Conservation (phyloP, 1,140 invertebrate species). For the Paralvinella palmiformis region DNA sequence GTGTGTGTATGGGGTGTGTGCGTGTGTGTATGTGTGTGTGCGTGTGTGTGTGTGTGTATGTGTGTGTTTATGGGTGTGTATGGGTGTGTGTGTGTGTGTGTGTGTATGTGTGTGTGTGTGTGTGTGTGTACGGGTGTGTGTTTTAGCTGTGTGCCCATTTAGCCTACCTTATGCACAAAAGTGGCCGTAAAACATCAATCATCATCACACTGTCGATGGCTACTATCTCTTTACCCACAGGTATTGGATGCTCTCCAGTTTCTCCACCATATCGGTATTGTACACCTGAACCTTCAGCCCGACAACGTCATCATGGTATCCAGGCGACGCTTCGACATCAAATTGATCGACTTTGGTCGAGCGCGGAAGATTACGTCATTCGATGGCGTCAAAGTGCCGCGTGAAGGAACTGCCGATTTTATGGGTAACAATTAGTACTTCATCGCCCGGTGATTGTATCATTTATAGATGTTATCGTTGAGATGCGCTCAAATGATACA, state of each 20-base stretch:
- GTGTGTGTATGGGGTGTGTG: too few species aligned
- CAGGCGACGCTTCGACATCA: slow-evolving; percentile 72
- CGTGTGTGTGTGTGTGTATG: too few species aligned
- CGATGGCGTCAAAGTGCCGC: slow-evolving; percentile 24
- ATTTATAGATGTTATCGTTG: too few species aligned
- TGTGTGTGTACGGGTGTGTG: too few species aligned
- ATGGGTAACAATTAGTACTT: slow-evolving; percentile 30
- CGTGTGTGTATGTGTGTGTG: slow-evolving; percentile 14
- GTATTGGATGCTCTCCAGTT: slow-evolving; percentile 83
- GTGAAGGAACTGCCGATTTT: slow-evolving; percentile 43
- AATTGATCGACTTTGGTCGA: slow-evolving; percentile 85
- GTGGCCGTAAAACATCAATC: too few species aligned
- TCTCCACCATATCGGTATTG: slow-evolving; percentile 84
- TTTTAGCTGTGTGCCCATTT: too few species aligned
- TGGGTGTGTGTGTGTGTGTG: too few species aligned
- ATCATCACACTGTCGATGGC: neutral
- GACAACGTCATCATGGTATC: slow-evolving; percentile 94
- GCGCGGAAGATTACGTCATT: slow-evolving; percentile 55
- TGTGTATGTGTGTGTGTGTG: too few species aligned
- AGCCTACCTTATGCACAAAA: too few species aligned
- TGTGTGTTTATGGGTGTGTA: too few species aligned
- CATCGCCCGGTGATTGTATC: too few species aligned
- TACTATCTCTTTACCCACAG: slow-evolving; percentile 38
- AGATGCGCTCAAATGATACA: too few species aligned
- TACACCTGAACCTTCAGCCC: slow-evolving; percentile 89